A percentile compares a stretch with the other conserved stretches of the same genome.
Evolutionary conservation across 2,113 vertebrate species (phyloP).

Genomic region (Alligator sinensis): DNA sequence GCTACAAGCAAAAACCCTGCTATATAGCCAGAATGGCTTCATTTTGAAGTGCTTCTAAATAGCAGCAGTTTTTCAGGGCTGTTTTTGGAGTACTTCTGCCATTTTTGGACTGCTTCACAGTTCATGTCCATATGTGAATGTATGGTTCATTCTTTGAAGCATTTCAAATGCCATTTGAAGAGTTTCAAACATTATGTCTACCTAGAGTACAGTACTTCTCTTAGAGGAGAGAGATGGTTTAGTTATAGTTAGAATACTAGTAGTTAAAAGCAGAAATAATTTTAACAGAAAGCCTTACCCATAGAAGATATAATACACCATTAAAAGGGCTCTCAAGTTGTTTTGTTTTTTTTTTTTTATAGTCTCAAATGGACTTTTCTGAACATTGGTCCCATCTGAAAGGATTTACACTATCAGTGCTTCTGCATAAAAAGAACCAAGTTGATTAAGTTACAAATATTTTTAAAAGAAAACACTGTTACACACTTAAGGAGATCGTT

Average conservation of each 20-base stretch:
- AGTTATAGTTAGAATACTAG: accelerated
- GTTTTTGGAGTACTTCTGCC: too few species aligned
- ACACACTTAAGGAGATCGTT: not conserved
- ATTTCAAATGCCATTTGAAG: not conserved
- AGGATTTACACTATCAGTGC: not conserved
- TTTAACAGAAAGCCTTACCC: not conserved
- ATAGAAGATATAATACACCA: not conserved
- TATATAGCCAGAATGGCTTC: too few species aligned
- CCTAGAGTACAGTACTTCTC: not conserved
- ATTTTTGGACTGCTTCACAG: too few species aligned
- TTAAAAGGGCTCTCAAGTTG: not conserved
- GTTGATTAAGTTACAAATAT: not conserved
- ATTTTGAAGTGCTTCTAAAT: too few species aligned
- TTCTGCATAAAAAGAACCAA: too few species aligned
- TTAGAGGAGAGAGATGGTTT: accelerated
- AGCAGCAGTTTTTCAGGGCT: too few species aligned
- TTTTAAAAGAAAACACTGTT: not conserved
- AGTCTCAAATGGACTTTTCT: accelerated
- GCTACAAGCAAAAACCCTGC: too few species aligned
- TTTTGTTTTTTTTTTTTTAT: not conserved
- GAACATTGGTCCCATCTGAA: not conserved
- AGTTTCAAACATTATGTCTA: accelerated
- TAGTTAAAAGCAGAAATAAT: not conserved
- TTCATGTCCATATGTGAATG: too few species aligned
- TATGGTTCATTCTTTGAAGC: too few species aligned